Evolutionary conservation across 2,113 vertebrate species (phyloP).

Genomic region (Nematolebias whitei): DNA sequence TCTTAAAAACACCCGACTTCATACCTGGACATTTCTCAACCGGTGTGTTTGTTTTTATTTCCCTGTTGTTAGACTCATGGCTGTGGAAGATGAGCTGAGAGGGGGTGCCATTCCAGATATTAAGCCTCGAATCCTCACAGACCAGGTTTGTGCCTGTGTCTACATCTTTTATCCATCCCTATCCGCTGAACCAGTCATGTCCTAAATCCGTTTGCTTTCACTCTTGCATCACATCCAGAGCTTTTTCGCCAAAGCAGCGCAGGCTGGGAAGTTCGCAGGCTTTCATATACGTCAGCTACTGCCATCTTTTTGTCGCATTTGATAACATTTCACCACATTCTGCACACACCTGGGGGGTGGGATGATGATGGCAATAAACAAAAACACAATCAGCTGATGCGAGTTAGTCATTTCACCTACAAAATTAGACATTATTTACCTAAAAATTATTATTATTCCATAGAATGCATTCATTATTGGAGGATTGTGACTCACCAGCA

Average conservation of each 20-base stretch:
- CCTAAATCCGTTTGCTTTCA: constrained; percentile 62
- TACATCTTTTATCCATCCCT: constrained; percentile 69
- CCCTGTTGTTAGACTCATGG: constrained; percentile 83
- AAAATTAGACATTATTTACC: constrained; percentile 25
- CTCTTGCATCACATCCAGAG: constrained; percentile 69
- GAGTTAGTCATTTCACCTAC: constrained; percentile 11
- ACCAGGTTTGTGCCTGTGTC: constrained; percentile 88
- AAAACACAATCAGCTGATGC: constrained; percentile 8
- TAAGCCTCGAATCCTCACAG: constrained; percentile 96
- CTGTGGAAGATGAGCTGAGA: constrained; percentile 85
- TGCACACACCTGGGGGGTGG: constrained; percentile 8
- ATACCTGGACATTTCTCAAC: constrained; percentile 65
- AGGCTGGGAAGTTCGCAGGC: constrained; percentile 43
- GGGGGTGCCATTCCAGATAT: constrained; percentile 84
- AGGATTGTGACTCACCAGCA: constrained; percentile 59
- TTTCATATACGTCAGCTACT: constrained; percentile 45
- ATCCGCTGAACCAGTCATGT: constrained; percentile 66
- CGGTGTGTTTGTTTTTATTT: constrained; percentile 76
- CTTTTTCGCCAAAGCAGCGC: constrained; percentile 49
- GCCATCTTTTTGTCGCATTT: constrained; percentile 54
- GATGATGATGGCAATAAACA: constrained; percentile 3
- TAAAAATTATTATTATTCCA: constrained; percentile 12
- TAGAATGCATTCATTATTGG: constrained; percentile 21
- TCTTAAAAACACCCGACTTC: constrained; percentile 57
- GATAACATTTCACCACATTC: constrained; percentile 39